These are phyloP conservation scores for Anguilla marmorata DNA, from an alignment of 2,797 vertebrate species.

Conservation along the genomic window DNA sequence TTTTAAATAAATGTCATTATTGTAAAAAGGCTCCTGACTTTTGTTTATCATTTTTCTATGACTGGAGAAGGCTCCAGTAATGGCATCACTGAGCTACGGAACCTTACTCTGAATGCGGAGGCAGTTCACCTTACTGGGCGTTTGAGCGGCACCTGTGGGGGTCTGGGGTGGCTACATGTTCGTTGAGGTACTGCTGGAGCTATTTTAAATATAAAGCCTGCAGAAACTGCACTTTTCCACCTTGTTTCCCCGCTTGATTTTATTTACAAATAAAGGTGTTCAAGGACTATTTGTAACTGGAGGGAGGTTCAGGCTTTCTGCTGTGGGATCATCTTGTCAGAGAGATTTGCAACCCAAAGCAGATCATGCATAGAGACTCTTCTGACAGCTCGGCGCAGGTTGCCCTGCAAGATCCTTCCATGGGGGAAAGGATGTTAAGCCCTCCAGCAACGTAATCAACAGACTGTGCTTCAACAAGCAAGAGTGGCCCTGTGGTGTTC, in stretches of 20 bases:
- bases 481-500: neutral
- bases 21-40: neutral
- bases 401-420: neutral
- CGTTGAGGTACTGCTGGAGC: neutral
- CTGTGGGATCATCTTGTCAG: constrained; percentile 22
- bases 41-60: neutral
- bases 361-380: constrained; percentile 23
- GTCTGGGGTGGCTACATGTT: neutral
- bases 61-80: neutral
- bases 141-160: neutral
- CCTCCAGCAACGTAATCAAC: constrained; percentile 17
- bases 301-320: neutral
- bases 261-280: constrained; percentile 3
- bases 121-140: neutral
- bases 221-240: neutral
- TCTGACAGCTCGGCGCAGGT: constrained; percentile 27
- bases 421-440: constrained; percentile 14
- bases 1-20: neutral
- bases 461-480: constrained; percentile 6
- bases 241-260: neutral
- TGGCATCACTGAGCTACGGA: neutral
- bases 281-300: neutral
- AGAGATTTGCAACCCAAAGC: constrained; percentile 1
- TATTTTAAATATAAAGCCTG: neutral
- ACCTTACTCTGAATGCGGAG: neutral